A percentile compares a stretch with the other conserved stretches of the same genome.
These are phyloP conservation scores for Oreochromis spilurus DNA, from an alignment of 2,113 vertebrate genomes.

Conservation along the genomic window DNA sequence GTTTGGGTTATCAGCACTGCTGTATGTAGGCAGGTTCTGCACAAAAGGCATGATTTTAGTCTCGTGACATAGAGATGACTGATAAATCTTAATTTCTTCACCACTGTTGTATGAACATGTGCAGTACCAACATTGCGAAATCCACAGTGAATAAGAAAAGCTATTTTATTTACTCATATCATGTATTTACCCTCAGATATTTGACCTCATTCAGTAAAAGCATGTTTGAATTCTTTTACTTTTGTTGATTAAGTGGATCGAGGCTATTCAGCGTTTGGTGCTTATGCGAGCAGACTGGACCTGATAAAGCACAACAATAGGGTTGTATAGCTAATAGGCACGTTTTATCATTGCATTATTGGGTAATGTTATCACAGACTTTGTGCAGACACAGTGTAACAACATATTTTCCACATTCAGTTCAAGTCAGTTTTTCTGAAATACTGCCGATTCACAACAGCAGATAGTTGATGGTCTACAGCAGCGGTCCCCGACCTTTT, in stretches of 20 bases:
- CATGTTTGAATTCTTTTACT: background rate
- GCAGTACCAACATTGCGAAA: background rate
- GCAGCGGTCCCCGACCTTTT: too few species aligned
- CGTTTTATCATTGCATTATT: background rate
- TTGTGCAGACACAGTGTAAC: background rate
- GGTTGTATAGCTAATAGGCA: background rate
- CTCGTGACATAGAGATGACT: background rate
- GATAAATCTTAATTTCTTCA: background rate
- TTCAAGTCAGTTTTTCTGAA: too few species aligned
- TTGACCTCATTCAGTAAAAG: background rate
- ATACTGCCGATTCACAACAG: too few species aligned
- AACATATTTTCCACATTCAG: background rate
- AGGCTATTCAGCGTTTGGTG: background rate
- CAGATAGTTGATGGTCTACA: too few species aligned
- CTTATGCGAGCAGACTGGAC: background rate
- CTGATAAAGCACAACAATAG: background rate
- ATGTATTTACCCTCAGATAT: accelerated
- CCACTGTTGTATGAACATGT: background rate
- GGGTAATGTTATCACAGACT: background rate
- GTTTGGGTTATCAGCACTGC: background rate
- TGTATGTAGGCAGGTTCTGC: background rate
- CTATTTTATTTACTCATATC: background rate
- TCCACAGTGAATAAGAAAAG: background rate
- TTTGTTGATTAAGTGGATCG: background rate
- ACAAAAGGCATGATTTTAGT: background rate